Base-by-base conservation (phyloP, 1,140 invertebrate species). In the Oryctes rhinoceros region DNA sequence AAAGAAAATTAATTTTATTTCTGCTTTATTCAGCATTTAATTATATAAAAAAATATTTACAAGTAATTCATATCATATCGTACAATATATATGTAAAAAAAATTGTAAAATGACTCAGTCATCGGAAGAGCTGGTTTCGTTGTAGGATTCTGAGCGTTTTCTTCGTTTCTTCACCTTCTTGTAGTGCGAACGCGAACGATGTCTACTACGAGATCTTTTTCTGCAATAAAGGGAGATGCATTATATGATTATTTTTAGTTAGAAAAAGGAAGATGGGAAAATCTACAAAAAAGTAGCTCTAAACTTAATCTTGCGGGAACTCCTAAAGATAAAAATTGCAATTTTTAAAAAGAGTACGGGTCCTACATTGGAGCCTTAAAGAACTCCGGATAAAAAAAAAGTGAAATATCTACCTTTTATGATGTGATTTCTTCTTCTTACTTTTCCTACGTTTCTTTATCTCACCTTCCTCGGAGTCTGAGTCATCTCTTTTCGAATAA, bases 341-440 rank as follows among this genome's bases (percentile, higher is more conserved):
- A 30, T 30, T 30, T 2, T 44, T 44, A 44, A 1, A 44, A 44
- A 44, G 9, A 44, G 9, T 44, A 44, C 39, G 5, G 3, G 39
- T 44, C 39, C 39, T 7, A 44, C 5, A 10, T 44, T 44, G 9
- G 3, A 15, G n/a, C 3, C 18, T 59, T n/a, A 3, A 6, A 4
- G 15, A 18, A 59, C 18, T 53, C 49, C 11, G 3, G 49, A 15
- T 53, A 13, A 0, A 1, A 53, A 48, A 13, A 15, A 0, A 13
- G n/a, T 15, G 9, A 53, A 13, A 53, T 65, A 20, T 76, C 7
- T 80, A 86, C 85, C 84, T 83, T 84, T 84, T 86, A 81, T 86
- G 84, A 81, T 86, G 84, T 7, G 83, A 83, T 65, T 81, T 83
- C 49, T 83, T 82, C 81, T 80, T 82, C 35, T 81, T 82, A n/a